Evolutionary conservation across 2,888 invertebrate genomes (phyloP).

Genomic region (Laothoe populi): DNA sequence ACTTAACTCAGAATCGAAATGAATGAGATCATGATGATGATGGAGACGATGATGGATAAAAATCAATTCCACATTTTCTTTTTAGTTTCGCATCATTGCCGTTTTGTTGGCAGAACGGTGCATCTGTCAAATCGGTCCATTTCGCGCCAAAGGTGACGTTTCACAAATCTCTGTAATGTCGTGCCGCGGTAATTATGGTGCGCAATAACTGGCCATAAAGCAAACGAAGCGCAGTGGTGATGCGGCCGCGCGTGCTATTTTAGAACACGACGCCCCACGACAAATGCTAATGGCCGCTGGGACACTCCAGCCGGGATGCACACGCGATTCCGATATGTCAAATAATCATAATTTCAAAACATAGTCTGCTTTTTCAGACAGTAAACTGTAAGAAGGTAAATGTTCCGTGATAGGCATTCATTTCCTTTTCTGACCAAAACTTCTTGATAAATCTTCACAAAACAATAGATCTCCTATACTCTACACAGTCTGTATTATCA

Average conservation of each 20-base stretch:
- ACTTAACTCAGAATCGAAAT: too few relatives aligned
- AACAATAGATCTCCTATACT: too few relatives aligned
- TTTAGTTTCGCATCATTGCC: neutral
- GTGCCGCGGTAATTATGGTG: slow-evolving; percentile 69
- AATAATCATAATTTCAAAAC: neutral
- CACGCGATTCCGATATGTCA: slow-evolving; percentile 15
- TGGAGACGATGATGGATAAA: too few relatives aligned
- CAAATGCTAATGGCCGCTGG: slow-evolving; percentile 84
- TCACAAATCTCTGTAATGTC: slow-evolving; percentile 78
- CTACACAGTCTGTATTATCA: too few relatives aligned
- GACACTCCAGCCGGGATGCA: slow-evolving; percentile 64
- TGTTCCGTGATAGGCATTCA: too few relatives aligned
- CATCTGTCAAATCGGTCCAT: slow-evolving; percentile 62
- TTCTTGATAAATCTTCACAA: too few relatives aligned
- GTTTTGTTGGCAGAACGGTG: slow-evolving; percentile 35
- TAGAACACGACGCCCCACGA: slow-evolving; percentile 75
- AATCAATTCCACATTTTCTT: too few relatives aligned
- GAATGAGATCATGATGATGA: too few relatives aligned
- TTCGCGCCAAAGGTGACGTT: slow-evolving; percentile 74
- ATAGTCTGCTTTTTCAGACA: too few relatives aligned
- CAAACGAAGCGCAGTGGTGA: slow-evolving; percentile 76
- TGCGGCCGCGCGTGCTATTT: slow-evolving; percentile 76
- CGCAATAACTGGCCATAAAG: slow-evolving; percentile 79
- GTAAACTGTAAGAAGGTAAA: too few relatives aligned
- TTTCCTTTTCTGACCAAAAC: too few relatives aligned